phyloP scores from a whole-genome alignment of 2,797 vertebrate genomes.

The Benthosema pterotum region DNA sequence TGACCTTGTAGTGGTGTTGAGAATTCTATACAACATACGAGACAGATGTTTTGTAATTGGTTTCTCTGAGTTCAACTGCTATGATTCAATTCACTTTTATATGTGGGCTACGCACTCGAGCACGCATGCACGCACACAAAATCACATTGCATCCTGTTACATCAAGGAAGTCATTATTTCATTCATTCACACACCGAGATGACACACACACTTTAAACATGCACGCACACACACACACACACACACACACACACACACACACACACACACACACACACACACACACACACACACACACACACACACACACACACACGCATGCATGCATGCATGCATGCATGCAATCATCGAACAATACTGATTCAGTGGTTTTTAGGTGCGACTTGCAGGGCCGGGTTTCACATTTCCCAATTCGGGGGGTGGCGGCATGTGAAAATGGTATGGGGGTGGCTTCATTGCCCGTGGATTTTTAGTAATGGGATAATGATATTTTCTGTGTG shows the following conservation, averaged over 20 bases:
- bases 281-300: not conserved
- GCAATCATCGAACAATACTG: too few species aligned
- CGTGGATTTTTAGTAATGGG: too few species aligned
- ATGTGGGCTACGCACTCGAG: not conserved
- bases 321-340: not conserved
- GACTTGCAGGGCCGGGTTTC: too few species aligned
- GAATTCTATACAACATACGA: slow-evolving; percentile 2
- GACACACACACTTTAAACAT: too few species aligned
- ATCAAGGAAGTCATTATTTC: not conserved
- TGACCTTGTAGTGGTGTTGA: slow-evolving; percentile 12
- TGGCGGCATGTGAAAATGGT: too few species aligned
- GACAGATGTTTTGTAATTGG: not conserved
- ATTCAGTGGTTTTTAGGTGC: too few species aligned
- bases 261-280: not conserved
- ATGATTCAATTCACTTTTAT: too few species aligned
- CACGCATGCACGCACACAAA: not conserved
- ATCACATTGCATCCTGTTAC: not conserved
- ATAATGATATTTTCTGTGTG: too few species aligned
- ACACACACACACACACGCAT: not conserved
- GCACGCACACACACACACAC: not conserved
- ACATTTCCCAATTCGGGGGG: too few species aligned
- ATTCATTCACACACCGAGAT: slow-evolving; percentile 9
- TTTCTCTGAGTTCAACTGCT: not conserved
- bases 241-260: not conserved
- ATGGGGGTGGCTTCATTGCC: too few species aligned